Percentiles rank a stretch among this genome's conserved stretches.
Conservation (phyloP, 2,113 vertebrate species). For the Pseudorhombus dupliciocellatus region DNA sequence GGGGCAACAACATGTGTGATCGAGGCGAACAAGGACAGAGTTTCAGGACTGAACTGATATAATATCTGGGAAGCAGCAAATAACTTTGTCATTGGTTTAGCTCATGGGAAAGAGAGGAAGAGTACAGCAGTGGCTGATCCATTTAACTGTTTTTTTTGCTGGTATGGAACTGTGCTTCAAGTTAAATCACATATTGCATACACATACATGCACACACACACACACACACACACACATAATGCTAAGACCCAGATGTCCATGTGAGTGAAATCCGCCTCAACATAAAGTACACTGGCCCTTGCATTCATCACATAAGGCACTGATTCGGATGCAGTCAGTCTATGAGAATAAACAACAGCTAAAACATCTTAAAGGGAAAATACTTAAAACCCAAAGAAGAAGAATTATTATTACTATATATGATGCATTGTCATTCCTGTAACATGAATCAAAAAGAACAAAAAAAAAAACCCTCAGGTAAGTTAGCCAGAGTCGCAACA, state of each 20-base stretch:
- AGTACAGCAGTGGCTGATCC: slow-evolving; percentile 43
- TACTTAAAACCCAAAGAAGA: slow-evolving; percentile 56
- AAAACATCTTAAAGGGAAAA: slow-evolving; percentile 62
- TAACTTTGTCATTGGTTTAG: slow-evolving; percentile 65
- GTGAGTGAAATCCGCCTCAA: slow-evolving; percentile 46
- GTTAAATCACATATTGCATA: slow-evolving; percentile 53
- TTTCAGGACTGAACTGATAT: slow-evolving; percentile 19
- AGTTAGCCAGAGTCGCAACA: slow-evolving; percentile 19
- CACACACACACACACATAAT: slow-evolving; percentile 24
- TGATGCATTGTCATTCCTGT: slow-evolving; percentile 64
- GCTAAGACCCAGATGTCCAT: slow-evolving; percentile 60
- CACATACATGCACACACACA: slow-evolving; percentile 29
- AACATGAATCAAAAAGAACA: slow-evolving; percentile 41
- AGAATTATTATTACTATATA: slow-evolving; percentile 47
- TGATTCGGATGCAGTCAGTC: slow-evolving; percentile 59
- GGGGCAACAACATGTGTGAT: slow-evolving; percentile 64
- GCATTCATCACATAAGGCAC: slow-evolving; percentile 77
- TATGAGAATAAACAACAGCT: slow-evolving; percentile 52
- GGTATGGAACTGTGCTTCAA: slow-evolving; percentile 75
- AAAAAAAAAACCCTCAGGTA: slow-evolving; percentile 33
- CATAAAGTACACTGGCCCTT: slow-evolving; percentile 33
- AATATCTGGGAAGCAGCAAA: slow-evolving; percentile 58
- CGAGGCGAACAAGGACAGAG: slow-evolving; percentile 50
- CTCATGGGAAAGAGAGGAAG: slow-evolving; percentile 24
- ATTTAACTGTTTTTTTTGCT: slow-evolving; percentile 61